Base-by-base conservation (phyloP, 2,888 invertebrate species). In the Petrolisthes manimaculis region DNA sequence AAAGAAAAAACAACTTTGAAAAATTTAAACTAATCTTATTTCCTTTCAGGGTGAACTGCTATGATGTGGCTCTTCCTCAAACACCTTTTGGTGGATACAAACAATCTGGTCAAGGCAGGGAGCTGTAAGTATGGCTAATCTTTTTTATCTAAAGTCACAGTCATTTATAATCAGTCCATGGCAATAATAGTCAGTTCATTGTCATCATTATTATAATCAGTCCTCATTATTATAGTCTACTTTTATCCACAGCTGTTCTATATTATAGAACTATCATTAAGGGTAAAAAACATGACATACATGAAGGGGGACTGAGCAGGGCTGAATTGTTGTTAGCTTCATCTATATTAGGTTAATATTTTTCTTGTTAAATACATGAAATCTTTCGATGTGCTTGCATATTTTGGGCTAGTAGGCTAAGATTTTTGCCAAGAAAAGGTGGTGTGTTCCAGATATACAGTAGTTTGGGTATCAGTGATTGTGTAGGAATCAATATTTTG, bases 81-180 rank as follows among this genome's bases (percentile, higher is more conserved):
- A 95, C 96, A 75, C 97, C 97, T 18, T 97, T 97, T 93, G 97
- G 97, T 85, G 97, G 97, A 75, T 97, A 95, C 93, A 97, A 97
- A 92, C 95, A 96, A 92, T 97, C 97, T 55, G 97, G 97, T 83
- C 95, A 96, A 92, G 97, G 97, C 56, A 95, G 97, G 90, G 97
- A 97, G 92, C 91, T 92, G 93, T 93, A 93, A 92, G 93, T 92
- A 84, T 69, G n/a, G 12, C 24, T 61, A 51, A 18, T 84, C 14
- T 12, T 5, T 5, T 6, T n/a, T 78, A 37, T 53, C 51, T 24
- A n/a, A 24, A 21, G 61, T n/a, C 37, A 67, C 37, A 37, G 37
- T 37, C 37, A 37, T 37, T 37, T 37, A 37, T 37, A 37, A 37
- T 78, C 51, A 18, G 8, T n/a, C 18, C 67, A 12, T 67, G n/a